Percentiles rank a stretch among this genome's conserved stretches.
Conservation (phyloP, 2,888 invertebrate species). For the Tubiluchus corallicola region DNA sequence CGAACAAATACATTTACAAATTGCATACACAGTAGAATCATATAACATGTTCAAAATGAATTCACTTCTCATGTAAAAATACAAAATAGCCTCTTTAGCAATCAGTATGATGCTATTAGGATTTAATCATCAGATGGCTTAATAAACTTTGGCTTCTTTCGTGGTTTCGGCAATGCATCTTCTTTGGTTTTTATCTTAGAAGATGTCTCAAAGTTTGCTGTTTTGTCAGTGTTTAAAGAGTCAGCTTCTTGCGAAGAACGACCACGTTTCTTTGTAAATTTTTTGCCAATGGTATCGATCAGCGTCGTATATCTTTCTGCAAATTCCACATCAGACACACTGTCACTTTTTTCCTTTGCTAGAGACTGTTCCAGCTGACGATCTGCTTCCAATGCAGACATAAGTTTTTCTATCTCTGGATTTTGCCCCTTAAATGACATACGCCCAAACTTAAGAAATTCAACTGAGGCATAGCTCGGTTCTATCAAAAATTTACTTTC, state of each 20-base stretch:
- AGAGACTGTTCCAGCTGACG: too few relatives aligned
- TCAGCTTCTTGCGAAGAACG: neutral
- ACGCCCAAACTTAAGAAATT: constrained; percentile 59
- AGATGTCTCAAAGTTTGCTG: neutral
- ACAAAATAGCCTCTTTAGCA: too few relatives aligned
- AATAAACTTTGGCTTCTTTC: neutral
- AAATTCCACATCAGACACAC: too few relatives aligned
- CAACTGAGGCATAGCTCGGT: constrained; percentile 55
- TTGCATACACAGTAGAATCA: too few relatives aligned
- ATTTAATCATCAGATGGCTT: neutral
- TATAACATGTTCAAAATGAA: too few relatives aligned
- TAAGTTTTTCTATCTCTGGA: constrained; percentile 79
- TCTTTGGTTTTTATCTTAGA: neutral
- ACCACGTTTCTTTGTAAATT: neutral
- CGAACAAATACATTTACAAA: too few relatives aligned
- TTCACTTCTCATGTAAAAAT: too few relatives aligned
- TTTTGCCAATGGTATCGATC: neutral
- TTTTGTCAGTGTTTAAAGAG: too few relatives aligned
- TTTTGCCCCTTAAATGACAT: constrained; percentile 83
- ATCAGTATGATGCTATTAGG: too few relatives aligned
- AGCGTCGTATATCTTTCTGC: neutral
- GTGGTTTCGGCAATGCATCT: neutral
- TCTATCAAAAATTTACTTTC: constrained; percentile 43
- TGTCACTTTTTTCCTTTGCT: too few relatives aligned
- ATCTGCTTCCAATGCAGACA: too few relatives aligned